Conservation (phyloP, 1,140 invertebrate species). For the Polypedilum pembai region DNA sequence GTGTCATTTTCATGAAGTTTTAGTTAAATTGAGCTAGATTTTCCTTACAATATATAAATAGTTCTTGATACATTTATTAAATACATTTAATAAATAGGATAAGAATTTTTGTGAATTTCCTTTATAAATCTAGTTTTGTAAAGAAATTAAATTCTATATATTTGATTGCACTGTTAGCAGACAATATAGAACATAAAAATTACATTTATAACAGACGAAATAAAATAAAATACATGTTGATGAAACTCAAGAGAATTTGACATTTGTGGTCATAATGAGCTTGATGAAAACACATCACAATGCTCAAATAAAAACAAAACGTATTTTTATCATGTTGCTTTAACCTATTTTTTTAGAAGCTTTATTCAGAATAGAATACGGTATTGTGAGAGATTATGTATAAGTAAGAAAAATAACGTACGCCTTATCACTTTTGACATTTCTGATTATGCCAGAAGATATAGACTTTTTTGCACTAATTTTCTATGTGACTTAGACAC, state of each 20-base stretch:
- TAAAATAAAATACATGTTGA: background rate
- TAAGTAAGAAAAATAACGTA: too few relatives aligned
- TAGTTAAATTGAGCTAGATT: constrained; percentile 8
- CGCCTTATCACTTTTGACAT: too few relatives aligned
- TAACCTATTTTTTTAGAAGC: background rate
- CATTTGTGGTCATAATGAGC: background rate
- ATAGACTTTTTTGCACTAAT: too few relatives aligned
- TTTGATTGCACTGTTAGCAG: background rate
- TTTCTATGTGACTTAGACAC: too few relatives aligned
- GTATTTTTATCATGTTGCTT: background rate
- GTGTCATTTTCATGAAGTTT: too few relatives aligned
- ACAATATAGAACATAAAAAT: background rate
- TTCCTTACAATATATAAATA: background rate
- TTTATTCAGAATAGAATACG: too few relatives aligned
- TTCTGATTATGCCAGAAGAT: too few relatives aligned
- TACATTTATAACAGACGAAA: background rate
- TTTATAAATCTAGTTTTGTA: too few relatives aligned
- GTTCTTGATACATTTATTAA: background rate
- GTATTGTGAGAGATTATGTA: too few relatives aligned
- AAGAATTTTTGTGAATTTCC: background rate
- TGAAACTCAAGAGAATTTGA: background rate
- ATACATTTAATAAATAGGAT: background rate
- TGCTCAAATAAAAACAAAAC: constrained; percentile 9
- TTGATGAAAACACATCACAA: background rate
- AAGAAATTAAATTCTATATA: too few relatives aligned